Percentiles rank a stretch among this genome's conserved stretches.
These are phyloP conservation scores for Formica aserva DNA, from an alignment of 2,888 invertebrate genomes.

Conservation along the genomic window DNA sequence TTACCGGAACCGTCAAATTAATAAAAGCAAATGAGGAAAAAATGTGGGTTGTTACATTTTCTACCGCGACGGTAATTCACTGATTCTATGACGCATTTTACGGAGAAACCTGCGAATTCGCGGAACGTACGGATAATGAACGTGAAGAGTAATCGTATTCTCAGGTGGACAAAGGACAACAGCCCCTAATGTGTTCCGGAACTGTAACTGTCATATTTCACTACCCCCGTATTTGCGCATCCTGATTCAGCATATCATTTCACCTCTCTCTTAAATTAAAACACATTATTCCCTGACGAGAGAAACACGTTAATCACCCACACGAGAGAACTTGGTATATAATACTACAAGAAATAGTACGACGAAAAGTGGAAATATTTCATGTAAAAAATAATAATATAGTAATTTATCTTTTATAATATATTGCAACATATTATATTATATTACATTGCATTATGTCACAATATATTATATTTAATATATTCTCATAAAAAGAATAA, in stretches of 20 bases:
- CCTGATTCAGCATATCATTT: slow-evolving; percentile 24
- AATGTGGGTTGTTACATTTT: slow-evolving; percentile 43
- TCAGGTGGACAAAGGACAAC: slow-evolving; percentile 38
- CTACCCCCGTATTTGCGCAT: slow-evolving; percentile 24
- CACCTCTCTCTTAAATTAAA: slow-evolving; percentile 42
- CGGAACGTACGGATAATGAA: slow-evolving; percentile 43
- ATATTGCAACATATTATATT: neutral
- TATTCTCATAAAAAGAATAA: neutral
- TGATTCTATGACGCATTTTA: slow-evolving; percentile 52
- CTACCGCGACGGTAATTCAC: slow-evolving; percentile 22
- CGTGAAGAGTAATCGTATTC: slow-evolving; percentile 44
- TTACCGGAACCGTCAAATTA: slow-evolving; percentile 33
- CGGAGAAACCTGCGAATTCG: slow-evolving; percentile 40
- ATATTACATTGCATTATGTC: neutral
- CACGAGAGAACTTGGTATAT: neutral
- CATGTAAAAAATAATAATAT: neutral
- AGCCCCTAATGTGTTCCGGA: slow-evolving; percentile 23
- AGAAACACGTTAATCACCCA: slow-evolving; percentile 1
- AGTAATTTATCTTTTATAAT: neutral
- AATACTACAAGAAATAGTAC: neutral
- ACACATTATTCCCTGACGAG: slow-evolving; percentile 9
- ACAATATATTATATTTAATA: neutral
- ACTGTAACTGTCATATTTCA: slow-evolving; percentile 28
- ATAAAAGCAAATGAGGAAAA: slow-evolving; percentile 23
- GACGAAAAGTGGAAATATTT: neutral